phyloP scores from a whole-genome alignment of 30 jellyfish, hydroid and myxozoan genomes.

The Chironex yamaguchii region DNA sequence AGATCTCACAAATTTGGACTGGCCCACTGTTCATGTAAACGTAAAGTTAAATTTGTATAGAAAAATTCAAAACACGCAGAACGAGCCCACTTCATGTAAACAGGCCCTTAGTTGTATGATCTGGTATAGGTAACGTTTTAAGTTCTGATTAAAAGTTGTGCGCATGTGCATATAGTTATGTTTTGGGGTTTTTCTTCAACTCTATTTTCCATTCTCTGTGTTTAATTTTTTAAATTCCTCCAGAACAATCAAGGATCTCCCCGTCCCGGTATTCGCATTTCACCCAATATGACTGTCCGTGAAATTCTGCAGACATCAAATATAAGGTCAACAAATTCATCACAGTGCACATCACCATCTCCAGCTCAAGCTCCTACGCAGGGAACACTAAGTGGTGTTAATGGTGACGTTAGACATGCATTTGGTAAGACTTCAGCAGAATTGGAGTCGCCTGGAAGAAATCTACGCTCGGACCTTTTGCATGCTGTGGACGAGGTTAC shows the following conservation, averaged over 20 bases:
- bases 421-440: slow-evolving; percentile 66
- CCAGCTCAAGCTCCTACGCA: slow-evolving; percentile 55
- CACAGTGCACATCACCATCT: slow-evolving; percentile 49
- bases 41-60: too few relatives aligned
- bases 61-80: too few relatives aligned
- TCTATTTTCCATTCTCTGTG: too few relatives aligned
- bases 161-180: background rate
- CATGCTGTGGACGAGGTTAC: slow-evolving; percentile 95
- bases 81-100: too few relatives aligned
- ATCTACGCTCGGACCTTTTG: slow-evolving; percentile 81
- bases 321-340: background rate
- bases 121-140: too few relatives aligned
- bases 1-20: too few relatives aligned
- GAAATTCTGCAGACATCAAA: slow-evolving; percentile 29
- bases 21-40: too few relatives aligned
- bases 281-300: slow-evolving; percentile 31
- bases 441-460: slow-evolving; percentile 53
- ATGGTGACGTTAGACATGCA: slow-evolving; percentile 97
- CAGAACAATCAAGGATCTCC: slow-evolving; percentile 86
- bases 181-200: background rate
- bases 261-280: slow-evolving; percentile 69
- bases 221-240: background rate
- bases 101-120: too few relatives aligned
- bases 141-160: too few relatives aligned
- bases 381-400: slow-evolving; percentile 86